These are phyloP conservation scores for Conger conger DNA, from an alignment of 2,113 vertebrate species.

Conservation along the genomic window DNA sequence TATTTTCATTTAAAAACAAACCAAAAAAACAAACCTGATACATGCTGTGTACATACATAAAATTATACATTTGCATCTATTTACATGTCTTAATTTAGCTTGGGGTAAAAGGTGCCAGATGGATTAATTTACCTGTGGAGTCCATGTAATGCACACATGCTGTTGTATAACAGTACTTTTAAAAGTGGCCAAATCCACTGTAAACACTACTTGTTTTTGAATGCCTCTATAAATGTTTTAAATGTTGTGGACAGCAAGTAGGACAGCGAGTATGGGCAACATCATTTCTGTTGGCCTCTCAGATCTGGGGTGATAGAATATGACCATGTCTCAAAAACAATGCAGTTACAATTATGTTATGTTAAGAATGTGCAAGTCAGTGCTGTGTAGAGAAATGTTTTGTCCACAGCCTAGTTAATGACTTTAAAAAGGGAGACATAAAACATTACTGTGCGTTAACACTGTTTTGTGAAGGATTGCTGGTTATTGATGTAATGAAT, in stretches of 20 bases:
- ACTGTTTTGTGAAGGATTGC: slow-evolving; percentile 48
- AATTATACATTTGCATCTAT: neutral
- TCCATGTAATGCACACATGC: neutral
- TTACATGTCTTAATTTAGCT: neutral
- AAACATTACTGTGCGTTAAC: slow-evolving; percentile 43
- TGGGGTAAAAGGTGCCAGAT: neutral
- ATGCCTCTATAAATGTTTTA: slow-evolving; percentile 33
- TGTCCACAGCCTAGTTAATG: slow-evolving; percentile 34
- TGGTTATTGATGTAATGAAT: slow-evolving; percentile 55
- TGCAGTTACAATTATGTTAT: neutral
- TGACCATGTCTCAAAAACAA: slow-evolving; percentile 29
- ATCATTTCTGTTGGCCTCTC: slow-evolving; percentile 1
- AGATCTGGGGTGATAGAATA: slow-evolving; percentile 3
- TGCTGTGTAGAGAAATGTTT: slow-evolving; percentile 49
- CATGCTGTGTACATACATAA: neutral
- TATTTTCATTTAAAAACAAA: neutral
- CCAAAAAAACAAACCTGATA: neutral
- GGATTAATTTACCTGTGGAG: neutral
- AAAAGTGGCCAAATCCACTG: slow-evolving; percentile 5
- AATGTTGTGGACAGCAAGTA: slow-evolving; percentile 18
- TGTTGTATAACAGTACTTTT: neutral
- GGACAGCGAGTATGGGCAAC: neutral
- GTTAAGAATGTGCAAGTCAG: slow-evolving; percentile 30
- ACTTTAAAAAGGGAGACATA: slow-evolving; percentile 19
- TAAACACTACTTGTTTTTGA: slow-evolving; percentile 30